Base-by-base conservation (phyloP, 2,113 vertebrate species). In the Piaya cayana region DNA sequence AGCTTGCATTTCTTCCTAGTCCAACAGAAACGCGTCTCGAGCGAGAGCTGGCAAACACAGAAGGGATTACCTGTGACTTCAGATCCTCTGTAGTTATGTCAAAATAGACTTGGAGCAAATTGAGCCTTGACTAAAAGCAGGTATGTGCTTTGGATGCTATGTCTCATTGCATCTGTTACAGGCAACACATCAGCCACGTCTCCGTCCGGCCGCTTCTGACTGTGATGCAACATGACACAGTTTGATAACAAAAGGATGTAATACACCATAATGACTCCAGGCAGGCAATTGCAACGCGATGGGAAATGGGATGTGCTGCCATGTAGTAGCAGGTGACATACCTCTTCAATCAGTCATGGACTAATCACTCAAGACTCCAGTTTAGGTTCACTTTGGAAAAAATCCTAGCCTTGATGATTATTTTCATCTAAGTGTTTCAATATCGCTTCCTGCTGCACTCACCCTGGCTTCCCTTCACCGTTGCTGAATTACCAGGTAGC, bases 171-270 rank as follows among this genome's bases (percentile, higher is more conserved):
- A 95, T 96, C 88, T 95, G 69, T 95, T 94, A 94, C 84, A 96
- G 71, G 59, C 64, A 70, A 49, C 2, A 1, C 85, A 83, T 95
- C 91, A 92, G 72, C 75, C 89, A 49, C 62, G 27, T 93, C 88
- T 89, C 59, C 82, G 72, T 83, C 65, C 90, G 17, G 63, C 94
- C 87, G 93, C 77, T 93, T 84, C 92, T 96, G 83, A 97, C 82
- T 47, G 67, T 82, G 92, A 97, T 95, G 95, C 86, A 91, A 93
- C 90, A 80, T 83, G 94, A 96, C 90, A 86, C 80, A 93, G 89
- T 96, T 94, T 95, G 95, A 91, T 97, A 93, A 90, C 84, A 95
- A 93, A 97, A 93, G 90, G 88, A 90, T 94, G 88, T 92, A 93
- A 93, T 92, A 93, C 93, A 93, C 80, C 75, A 72, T 90, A 95